Conservation (phyloP, 1,140 invertebrate species). For the Psix sp. region DNA sequence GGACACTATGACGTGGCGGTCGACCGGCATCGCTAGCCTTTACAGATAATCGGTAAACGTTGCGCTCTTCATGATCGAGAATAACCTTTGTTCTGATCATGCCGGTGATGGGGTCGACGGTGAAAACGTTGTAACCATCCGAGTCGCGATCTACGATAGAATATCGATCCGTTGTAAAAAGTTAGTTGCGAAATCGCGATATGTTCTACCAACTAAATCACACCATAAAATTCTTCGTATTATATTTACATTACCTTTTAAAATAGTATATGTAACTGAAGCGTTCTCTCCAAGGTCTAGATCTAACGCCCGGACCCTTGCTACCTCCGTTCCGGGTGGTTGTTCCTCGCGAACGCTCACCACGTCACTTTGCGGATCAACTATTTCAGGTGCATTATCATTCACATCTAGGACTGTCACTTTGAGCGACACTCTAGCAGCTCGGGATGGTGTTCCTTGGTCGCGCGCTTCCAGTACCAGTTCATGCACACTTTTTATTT, state of each 20-base stretch:
- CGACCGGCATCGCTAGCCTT: slow-evolving; percentile 91
- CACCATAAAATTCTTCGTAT: slow-evolving; percentile 9
- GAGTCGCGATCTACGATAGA: slow-evolving; percentile 81
- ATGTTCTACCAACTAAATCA: slow-evolving; percentile 5
- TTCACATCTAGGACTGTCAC: slow-evolving; percentile 90
- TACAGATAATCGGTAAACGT: slow-evolving; percentile 90
- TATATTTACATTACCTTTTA: slow-evolving; percentile 80
- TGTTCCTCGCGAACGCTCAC: slow-evolving; percentile 93
- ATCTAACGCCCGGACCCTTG: slow-evolving; percentile 90
- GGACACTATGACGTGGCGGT: slow-evolving; percentile 87
- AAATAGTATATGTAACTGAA: slow-evolving; percentile 90
- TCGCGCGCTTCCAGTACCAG: slow-evolving; percentile 91
- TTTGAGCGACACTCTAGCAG: slow-evolving; percentile 84
- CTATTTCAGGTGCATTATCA: slow-evolving; percentile 92
- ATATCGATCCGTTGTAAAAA: slow-evolving; percentile 17
- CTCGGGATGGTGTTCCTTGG: slow-evolving; percentile 86
- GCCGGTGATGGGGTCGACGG: slow-evolving; percentile 90
- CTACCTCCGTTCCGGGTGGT: slow-evolving; percentile 89
- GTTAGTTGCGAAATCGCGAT: slow-evolving; percentile 6
- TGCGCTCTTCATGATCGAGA: slow-evolving; percentile 93
- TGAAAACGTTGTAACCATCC: slow-evolving; percentile 89
- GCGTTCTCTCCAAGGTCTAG: slow-evolving; percentile 92
- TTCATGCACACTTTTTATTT: slow-evolving; percentile 86
- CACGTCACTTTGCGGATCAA: slow-evolving; percentile 91
- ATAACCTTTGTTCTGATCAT: slow-evolving; percentile 91